Evolutionary conservation across 2,113 vertebrate genomes (phyloP), one percentile per base, ranked within the genome.

Genomic region (Tauraco erythrolophus): DNA sequence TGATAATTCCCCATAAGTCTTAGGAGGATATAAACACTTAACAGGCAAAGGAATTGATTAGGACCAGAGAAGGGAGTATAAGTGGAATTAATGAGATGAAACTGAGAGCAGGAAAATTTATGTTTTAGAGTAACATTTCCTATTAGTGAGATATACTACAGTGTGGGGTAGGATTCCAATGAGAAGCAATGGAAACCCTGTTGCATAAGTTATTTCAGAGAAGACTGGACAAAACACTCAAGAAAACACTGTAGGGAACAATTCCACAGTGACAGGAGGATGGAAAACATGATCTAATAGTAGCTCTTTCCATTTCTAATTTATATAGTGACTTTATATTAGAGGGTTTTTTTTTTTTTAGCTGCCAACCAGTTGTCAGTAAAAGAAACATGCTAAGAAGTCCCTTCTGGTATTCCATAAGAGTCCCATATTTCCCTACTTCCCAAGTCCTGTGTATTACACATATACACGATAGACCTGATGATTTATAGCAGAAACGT

Each of bases 231-330:
- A 89, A 90, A 95, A 91, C 81, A 69, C n/a, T 94, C 81, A 80
- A 86, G 88, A 94, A 90, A 72, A 92, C 77, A 80, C 92, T 74
- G 76, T 66, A 77, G 96, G 91, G 70, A 96, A 88, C 54, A 92
- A 94, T 95, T 89, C 81, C 87, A 92, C 61, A 89, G 65, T 56
- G 91, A 89, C 65, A 91, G 86, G n/a, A 92, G 79, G 64, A 77
- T 88, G 79, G 81, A 96, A 96, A 97, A 94, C 65, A 93, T 81
- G 68, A 85, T 50, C 66, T 94, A 96, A 96, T 64, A 96, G 79
- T 84, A 95, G 57, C 65, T 91, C 72, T 96, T 96, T 93, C 65
- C 70, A 90, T 85, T 91, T 94, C 83, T 68, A 93, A 95, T 95
- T 89, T 91, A 94, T 92, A 75, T 50, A 15, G 78, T 84, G 83